A percentile compares a stretch with the other conserved stretches of the same genome.
Evolutionary conservation across 2,888 invertebrate genomes (phyloP).

Genomic region (Zaprionus bogoriensis): DNA sequence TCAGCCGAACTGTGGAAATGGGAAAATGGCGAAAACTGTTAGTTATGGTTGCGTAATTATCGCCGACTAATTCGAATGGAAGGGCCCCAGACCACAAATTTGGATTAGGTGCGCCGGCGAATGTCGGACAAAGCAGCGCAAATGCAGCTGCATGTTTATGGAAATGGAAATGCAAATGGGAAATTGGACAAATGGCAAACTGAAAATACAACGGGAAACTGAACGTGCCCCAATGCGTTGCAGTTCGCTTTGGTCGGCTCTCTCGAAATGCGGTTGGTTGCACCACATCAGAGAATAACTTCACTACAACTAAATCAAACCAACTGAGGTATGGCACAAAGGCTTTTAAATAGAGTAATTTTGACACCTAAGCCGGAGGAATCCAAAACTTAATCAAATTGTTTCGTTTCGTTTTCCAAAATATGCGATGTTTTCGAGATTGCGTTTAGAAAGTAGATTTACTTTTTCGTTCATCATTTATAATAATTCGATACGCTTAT

Average conservation of each 20-base stretch:
- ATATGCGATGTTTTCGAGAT: too few relatives aligned
- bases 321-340: too few relatives aligned
- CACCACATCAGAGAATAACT: too few relatives aligned
- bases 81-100: conserved; percentile 42
- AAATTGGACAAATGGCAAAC: conserved; percentile 15
- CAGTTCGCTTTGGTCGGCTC: conserved; percentile 5
- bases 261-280: neutral
- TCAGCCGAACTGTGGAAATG: too few relatives aligned
- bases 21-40: conserved; percentile 4
- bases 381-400: too few relatives aligned
- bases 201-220: neutral
- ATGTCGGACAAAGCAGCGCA: conserved; percentile 31
- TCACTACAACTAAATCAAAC: too few relatives aligned
- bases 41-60: conserved; percentile 49
- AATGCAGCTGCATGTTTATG: conserved; percentile 28
- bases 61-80: conserved; percentile 41
- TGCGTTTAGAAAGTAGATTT: too few relatives aligned
- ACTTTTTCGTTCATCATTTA: too few relatives aligned
- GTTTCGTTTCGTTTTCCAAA: too few relatives aligned
- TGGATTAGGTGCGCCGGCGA: conserved; percentile 29
- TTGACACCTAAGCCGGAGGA: too few relatives aligned
- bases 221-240: conserved; percentile 1
- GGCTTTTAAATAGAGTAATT: too few relatives aligned
- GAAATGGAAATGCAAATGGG: conserved; percentile 28
- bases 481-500: too few relatives aligned